A percentile compares a stretch with the other conserved stretches of the same genome.
phyloP scores from a whole-genome alignment of 2,113 vertebrate genomes.

The Platichthys flesus region DNA sequence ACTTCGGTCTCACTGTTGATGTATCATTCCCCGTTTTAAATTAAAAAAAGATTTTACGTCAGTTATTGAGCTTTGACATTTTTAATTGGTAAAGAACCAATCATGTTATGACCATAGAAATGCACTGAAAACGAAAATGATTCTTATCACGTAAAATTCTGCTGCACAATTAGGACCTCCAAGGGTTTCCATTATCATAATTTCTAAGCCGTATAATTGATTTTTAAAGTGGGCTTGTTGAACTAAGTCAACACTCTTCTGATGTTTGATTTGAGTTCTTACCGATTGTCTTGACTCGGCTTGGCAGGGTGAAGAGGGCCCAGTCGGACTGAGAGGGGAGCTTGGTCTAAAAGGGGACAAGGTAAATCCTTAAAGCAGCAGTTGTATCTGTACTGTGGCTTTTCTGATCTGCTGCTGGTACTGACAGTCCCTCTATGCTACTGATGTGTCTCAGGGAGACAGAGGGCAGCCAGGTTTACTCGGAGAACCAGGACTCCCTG shows the following conservation, averaged over 20 bases:
- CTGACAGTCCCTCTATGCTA: slow-evolving; percentile 1
- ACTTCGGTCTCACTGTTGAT: too few relatives aligned
- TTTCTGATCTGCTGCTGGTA: not conserved
- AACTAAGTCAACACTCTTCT: too few relatives aligned
- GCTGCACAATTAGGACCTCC: too few relatives aligned
- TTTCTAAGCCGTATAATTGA: too few relatives aligned
- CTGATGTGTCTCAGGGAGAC: slow-evolving; percentile 74
- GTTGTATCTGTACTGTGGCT: not conserved
- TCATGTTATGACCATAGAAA: too few relatives aligned
- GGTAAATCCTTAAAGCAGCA: slow-evolving; percentile 53
- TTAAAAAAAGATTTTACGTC: too few relatives aligned
- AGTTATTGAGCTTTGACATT: too few relatives aligned
- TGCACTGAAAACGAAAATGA: too few relatives aligned
- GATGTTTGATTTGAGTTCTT: not conserved
- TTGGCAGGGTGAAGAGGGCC: slow-evolving; percentile 76
- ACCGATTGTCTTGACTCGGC: not conserved
- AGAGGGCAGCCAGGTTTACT: slow-evolving; percentile 68
- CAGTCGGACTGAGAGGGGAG: slow-evolving; percentile 70
- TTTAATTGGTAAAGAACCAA: too few relatives aligned
- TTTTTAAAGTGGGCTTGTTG: too few relatives aligned
- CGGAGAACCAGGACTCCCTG: slow-evolving; percentile 70
- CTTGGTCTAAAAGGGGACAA: slow-evolving; percentile 67
- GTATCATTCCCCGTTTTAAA: too few relatives aligned
- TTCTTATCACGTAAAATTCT: too few relatives aligned
- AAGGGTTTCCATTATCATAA: not conserved